A percentile compares a stretch with the other conserved stretches of the same genome.
Evolutionary conservation across 2,888 invertebrate genomes (phyloP).

Genomic region (Drosophila tanythrix): DNA sequence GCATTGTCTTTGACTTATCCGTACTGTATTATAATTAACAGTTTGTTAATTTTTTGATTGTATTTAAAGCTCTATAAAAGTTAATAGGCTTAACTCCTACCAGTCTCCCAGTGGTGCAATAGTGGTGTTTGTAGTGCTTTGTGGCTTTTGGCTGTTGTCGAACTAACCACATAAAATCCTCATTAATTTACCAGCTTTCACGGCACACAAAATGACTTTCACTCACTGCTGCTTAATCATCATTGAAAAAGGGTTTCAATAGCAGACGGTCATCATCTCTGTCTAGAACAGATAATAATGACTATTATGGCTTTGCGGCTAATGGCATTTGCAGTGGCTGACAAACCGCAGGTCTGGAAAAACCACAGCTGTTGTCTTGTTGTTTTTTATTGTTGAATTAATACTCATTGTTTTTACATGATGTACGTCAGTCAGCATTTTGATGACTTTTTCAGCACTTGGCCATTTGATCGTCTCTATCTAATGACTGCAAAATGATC

Average conservation of each 20-base stretch:
- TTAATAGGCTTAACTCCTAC: constrained; percentile 50
- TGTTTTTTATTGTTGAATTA: constrained; percentile 42
- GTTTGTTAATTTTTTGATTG: constrained; percentile 51
- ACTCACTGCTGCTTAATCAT: constrained; percentile 60
- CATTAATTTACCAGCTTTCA: constrained; percentile 68
- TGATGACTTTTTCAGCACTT: constrained; percentile 56
- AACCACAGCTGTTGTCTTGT: constrained; percentile 31
- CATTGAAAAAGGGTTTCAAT: constrained; percentile 28
- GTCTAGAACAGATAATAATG: constrained; percentile 45
- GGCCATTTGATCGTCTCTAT: constrained; percentile 39
- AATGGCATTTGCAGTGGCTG: constrained; percentile 42
- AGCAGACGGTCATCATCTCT: constrained; percentile 30
- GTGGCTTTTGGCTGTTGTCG: constrained; percentile 42
- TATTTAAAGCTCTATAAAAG: constrained; percentile 40
- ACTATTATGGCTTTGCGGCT: constrained; percentile 14
- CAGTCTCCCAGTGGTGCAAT: constrained; percentile 8
- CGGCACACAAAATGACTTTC: constrained; percentile 60
- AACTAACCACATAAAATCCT: constrained; percentile 69
- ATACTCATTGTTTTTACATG: constrained; percentile 43
- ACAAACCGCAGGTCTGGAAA: constrained; percentile 23
- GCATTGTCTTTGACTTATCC: constrained; percentile 7
- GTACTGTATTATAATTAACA: constrained; percentile 43
- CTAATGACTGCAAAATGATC: constrained; percentile 51
- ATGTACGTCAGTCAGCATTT: constrained; percentile 39
- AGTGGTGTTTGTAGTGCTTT: constrained; percentile 30